These are phyloP conservation scores for Acrocephalus scirpaceus DNA, from an alignment of 2,797 vertebrate species.

Conservation along the genomic window DNA sequence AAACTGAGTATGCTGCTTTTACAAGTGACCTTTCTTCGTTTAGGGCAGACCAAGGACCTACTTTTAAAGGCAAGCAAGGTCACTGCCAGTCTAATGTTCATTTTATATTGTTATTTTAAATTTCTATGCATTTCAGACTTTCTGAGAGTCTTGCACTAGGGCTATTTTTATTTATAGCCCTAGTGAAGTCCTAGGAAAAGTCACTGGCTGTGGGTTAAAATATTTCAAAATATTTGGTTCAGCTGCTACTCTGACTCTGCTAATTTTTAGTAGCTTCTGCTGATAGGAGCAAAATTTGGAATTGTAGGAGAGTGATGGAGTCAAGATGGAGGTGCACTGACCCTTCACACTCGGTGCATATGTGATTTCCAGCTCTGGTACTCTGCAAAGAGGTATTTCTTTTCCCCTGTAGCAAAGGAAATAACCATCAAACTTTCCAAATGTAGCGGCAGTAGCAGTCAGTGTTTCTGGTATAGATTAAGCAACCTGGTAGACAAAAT, in stretches of 20 bases:
- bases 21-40: background rate
- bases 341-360: background rate
- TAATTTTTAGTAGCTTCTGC: background rate
- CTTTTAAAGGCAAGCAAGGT: background rate
- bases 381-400: background rate
- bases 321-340: background rate
- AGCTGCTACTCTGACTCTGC: accelerated
- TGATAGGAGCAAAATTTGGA: background rate
- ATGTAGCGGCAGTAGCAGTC: background rate
- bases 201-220: background rate
- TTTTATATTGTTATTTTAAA: background rate
- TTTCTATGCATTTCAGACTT: background rate
- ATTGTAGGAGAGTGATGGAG: background rate
- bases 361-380: background rate
- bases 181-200: background rate
- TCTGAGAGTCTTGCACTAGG: background rate
- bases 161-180: background rate
- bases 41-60: background rate
- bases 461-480: background rate
- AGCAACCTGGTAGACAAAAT: background rate
- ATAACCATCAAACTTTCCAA: background rate
- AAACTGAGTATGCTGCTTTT: background rate
- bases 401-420: background rate
- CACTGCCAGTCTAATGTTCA: background rate
- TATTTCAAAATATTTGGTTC: background rate